Conservation (phyloP, 2,888 invertebrate species). For the Muschampia plurimacula region DNA sequence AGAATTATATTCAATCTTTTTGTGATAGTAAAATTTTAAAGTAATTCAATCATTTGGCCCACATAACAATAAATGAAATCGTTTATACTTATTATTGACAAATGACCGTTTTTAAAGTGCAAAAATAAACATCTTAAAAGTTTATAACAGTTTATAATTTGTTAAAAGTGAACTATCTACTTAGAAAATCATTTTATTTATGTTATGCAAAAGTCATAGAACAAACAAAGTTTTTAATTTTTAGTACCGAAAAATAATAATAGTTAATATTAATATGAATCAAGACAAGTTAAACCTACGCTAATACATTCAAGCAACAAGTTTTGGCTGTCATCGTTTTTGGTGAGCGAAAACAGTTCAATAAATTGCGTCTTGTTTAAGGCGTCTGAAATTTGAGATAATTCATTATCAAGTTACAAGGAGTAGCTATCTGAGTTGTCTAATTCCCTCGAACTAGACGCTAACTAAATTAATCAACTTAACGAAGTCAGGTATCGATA, state of each 20-base stretch:
- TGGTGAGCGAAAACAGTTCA: neutral
- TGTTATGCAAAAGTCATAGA: neutral
- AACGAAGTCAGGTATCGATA: slow-evolving; percentile 11
- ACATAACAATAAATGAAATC: no score
- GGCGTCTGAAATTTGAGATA: neutral
- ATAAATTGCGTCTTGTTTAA: neutral
- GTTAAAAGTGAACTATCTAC: slow-evolving; percentile 2
- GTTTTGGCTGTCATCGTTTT: neutral
- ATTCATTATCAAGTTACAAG: slow-evolving; percentile 9
- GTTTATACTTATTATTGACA: no score
- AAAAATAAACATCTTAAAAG: no score
- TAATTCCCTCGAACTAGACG: slow-evolving; percentile 4
- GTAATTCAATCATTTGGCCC: no score
- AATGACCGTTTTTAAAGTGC: no score
- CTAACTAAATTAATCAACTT: slow-evolving; percentile 27
- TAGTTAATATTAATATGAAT: neutral
- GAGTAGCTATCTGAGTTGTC: neutral
- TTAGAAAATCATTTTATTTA: neutral
- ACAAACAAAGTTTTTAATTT: neutral
- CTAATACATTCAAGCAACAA: neutral
- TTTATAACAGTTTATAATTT: neutral
- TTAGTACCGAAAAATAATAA: neutral
- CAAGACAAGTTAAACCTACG: neutral
- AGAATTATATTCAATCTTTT: no score
- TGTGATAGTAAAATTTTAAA: no score